A percentile compares a stretch with the other conserved stretches of the same genome.
Evolutionary conservation across 2,888 invertebrate species (phyloP).

Genomic region (Euplagia quadripunctaria): DNA sequence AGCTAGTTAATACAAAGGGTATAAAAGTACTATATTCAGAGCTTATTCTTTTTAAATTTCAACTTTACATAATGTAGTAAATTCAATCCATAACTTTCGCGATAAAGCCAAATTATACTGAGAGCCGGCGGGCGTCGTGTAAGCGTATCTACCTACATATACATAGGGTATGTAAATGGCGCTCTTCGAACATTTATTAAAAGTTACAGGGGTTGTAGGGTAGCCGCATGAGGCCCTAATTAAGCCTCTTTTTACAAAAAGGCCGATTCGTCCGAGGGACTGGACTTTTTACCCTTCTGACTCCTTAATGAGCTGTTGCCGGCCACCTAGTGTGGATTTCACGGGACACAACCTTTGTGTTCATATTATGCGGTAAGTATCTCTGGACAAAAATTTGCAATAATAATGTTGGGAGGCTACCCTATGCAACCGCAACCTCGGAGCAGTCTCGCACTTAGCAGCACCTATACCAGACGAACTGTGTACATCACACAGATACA

Average conservation of each 20-base stretch:
- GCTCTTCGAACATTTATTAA: constrained; percentile 86
- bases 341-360: constrained; percentile 74
- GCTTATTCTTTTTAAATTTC: background rate
- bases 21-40: background rate
- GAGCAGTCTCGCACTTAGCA: constrained; percentile 18
- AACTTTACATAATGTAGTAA: constrained; percentile 1
- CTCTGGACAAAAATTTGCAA: constrained; percentile 60
- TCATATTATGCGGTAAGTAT: constrained; percentile 69
- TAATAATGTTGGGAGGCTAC: constrained; percentile 56
- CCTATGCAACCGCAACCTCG: constrained; percentile 24
- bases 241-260: constrained; percentile 86
- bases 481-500: background rate
- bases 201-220: constrained; percentile 86
- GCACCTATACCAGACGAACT: background rate
- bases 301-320: constrained; percentile 84
- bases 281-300: constrained; percentile 82
- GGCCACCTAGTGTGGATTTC: constrained; percentile 80
- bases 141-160: constrained; percentile 46
- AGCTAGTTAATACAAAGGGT: background rate
- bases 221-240: constrained; percentile 86
- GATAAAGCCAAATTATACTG: constrained; percentile 20
- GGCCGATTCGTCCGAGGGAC: constrained; percentile 73
- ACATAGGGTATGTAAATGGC: constrained; percentile 66
- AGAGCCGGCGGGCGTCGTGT: constrained; percentile 22
- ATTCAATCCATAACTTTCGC: constrained; percentile 11